Percentiles rank a stretch among this genome's conserved stretches.
These are phyloP conservation scores for Poecile montanus DNA, from an alignment of 2,797 vertebrate genomes.

Conservation along the genomic window DNA sequence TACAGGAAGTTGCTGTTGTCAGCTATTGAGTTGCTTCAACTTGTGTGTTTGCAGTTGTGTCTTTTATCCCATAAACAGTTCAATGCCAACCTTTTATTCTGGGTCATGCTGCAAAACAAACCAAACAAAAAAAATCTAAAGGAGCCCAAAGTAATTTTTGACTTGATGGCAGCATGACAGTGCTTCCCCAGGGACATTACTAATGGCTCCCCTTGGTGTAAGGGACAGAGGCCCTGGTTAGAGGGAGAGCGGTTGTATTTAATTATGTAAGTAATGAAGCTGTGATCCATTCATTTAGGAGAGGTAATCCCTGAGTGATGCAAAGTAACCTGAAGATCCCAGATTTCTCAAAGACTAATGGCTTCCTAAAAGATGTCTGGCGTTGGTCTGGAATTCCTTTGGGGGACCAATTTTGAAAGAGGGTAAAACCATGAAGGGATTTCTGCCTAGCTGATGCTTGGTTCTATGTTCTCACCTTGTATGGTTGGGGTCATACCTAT, in stretches of 20 bases:
- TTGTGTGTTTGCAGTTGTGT: not conserved
- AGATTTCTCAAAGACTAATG: not conserved
- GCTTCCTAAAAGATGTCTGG: not conserved
- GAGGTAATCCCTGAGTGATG: not conserved
- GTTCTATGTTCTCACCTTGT: not conserved
- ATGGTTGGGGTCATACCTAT: not conserved
- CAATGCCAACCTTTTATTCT: slow-evolving; percentile 3
- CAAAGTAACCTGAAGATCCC: not conserved
- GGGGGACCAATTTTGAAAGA: not conserved
- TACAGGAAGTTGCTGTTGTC: slow-evolving; percentile 40
- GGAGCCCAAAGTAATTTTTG: not conserved
- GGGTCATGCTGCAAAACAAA: slow-evolving; percentile 21
- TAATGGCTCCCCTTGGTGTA: not conserved
- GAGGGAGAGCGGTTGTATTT: not conserved
- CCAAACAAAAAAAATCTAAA: not conserved
- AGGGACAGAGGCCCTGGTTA: not conserved
- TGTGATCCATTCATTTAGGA: not conserved
- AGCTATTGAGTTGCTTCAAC: slow-evolving; percentile 44
- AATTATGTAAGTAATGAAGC: not conserved
- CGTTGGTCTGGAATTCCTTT: not conserved
- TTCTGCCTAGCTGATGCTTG: not conserved
- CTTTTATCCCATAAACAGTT: slow-evolving; percentile 30
- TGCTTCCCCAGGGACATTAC: not conserved
- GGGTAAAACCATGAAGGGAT: not conserved
- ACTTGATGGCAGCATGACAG: not conserved